These are phyloP conservation scores for Urocitellus parryii DNA, from an alignment of 2,113 vertebrate species.

Conservation along the genomic window DNA sequence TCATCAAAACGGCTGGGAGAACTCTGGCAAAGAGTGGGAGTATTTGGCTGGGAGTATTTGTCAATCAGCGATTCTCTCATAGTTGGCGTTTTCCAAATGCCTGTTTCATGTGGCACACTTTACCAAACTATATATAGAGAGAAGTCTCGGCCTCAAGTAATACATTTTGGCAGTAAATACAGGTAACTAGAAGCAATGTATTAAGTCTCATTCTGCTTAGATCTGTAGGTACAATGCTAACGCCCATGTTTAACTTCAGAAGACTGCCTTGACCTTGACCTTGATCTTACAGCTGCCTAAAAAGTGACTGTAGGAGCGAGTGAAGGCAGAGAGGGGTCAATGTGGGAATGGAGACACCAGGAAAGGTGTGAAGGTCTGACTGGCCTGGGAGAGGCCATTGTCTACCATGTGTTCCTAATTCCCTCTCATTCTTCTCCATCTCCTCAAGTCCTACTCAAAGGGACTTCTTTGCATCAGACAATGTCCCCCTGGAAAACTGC, in stretches of 20 bases:
- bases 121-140: not conserved
- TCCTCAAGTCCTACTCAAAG: not conserved
- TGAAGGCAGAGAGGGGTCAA: not conserved
- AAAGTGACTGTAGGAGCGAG: not conserved
- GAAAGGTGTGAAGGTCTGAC: not conserved
- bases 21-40: not conserved
- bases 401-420: not conserved
- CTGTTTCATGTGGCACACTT: not conserved
- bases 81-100: not conserved
- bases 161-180: not conserved
- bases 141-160: not conserved
- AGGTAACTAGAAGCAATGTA: not conserved
- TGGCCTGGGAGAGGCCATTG: not conserved
- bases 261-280: not conserved
- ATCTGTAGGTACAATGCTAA: not conserved
- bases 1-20: not conserved
- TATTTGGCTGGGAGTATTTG: not conserved
- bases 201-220: not conserved
- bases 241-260: not conserved
- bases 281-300: not conserved
- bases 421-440: not conserved
- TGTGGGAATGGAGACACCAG: not conserved
- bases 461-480: not conserved
- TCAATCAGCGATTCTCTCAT: not conserved
- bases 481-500: not conserved